Base-by-base conservation (phyloP, 2,888 invertebrate species). In the Amblyjoppa fuscipennis region DNA sequence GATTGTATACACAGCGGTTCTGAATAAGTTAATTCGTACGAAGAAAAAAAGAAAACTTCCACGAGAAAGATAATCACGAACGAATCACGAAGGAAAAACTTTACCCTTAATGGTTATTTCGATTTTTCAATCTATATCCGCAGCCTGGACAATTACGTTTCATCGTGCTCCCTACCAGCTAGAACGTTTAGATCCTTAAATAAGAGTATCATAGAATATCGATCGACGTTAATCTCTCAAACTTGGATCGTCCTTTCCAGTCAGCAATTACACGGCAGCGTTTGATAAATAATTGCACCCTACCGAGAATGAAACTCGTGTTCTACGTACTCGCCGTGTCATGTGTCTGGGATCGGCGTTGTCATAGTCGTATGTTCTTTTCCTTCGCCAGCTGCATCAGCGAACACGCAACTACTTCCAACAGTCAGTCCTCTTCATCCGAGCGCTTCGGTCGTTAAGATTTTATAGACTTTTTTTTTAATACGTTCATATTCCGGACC, bases 201-300 rank as follows among this genome's bases (percentile, higher is more conserved):
- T 13, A 45, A 45, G 3, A 45, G 45, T 45, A 45, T 45, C 11
- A 41, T 41, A 45, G 11, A 45, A 13, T 45, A 13, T 13, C 45
- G 45, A 78, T 77, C 73, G 77, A 73, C 78, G 77, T 83, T 83
- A 83, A 83, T 83, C 68, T 77, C 31, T 45, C 49, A 56, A 66
- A 83, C 66, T 68, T 71, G 73, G 66, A 71, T 82, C 82, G 70
- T 71, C 28, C 38, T n/a, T 73, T 73, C 56, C 49, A 41, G 53
- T 73, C 78, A 78, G 78, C 73, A 83, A 83, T 83, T 83, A 83
- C 73, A 73, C 66, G 49, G 13, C 3, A 4, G 78, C 83, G 77
- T 78, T 78, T 78, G 78, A 83, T 83, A 78, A 78, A 83, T 83
- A 83, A 83, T 78, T 78, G 69, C 73, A 78, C 69, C 78, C 77